Evolutionary conservation across 2,888 invertebrate species (phyloP).

Genomic region (Calameuta pallipes): DNA sequence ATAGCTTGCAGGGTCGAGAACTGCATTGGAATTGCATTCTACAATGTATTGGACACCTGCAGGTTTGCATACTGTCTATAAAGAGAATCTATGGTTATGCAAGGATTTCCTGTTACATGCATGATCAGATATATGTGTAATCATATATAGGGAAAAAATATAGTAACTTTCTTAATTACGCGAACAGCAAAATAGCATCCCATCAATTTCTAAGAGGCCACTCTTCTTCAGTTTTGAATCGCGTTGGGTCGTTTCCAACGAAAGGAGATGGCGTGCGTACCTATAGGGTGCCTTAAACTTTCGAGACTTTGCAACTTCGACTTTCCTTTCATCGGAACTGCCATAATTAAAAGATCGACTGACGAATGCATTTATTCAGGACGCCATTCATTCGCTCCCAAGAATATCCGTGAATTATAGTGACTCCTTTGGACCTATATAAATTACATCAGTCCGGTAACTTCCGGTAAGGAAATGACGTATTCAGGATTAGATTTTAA

Average conservation of each 20-base stretch:
- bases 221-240: neutral
- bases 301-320: neutral
- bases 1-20: neutral
- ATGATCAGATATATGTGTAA: neutral
- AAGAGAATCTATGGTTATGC: neutral
- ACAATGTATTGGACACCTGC: neutral
- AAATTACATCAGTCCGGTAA: neutral
- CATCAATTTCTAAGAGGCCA: neutral
- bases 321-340: conserved; percentile 29
- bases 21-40: neutral
- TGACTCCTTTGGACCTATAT: conserved; percentile 37
- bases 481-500: neutral
- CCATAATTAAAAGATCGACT: conserved; percentile 45
- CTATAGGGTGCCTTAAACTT: neutral
- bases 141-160: neutral
- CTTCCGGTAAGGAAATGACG: neutral
- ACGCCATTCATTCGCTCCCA: conserved; percentile 34
- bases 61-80: neutral
- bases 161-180: neutral
- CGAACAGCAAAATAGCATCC: conserved; percentile 1
- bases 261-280: neutral
- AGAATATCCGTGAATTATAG: conserved; percentile 42
- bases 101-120: neutral
- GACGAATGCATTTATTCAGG: conserved; percentile 5
- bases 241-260: neutral